Conservation (phyloP, 2,797 vertebrate species). For the Scolopax bukidnonensis region DNA sequence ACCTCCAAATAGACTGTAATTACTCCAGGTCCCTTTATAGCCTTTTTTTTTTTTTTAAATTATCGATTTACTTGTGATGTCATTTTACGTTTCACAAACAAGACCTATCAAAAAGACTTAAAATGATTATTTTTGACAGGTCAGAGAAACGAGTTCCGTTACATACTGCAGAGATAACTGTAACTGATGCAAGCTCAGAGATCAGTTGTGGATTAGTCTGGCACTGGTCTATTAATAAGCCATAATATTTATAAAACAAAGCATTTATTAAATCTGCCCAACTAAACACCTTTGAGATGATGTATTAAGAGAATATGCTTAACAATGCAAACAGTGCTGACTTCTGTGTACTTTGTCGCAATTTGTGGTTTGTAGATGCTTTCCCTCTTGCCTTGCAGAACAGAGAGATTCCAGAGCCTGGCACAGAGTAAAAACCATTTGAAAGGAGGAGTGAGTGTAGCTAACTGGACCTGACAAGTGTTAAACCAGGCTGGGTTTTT, state of each 20-base stretch:
- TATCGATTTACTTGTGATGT: neutral
- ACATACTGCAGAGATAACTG: neutral
- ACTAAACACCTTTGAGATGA: neutral
- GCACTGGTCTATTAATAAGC: neutral
- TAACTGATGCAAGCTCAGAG: neutral
- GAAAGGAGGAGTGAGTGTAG: neutral
- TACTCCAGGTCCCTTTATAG: neutral
- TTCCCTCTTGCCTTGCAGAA: neutral
- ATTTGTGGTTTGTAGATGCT: neutral
- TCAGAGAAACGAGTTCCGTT: neutral
- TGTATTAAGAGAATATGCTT: neutral
- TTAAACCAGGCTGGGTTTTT: neutral
- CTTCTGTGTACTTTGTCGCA: neutral
- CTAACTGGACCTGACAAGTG: constrained; percentile 30
- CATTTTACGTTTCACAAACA: neutral
- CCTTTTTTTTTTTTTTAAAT: neutral
- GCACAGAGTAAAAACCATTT: neutral
- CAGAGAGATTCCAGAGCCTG: neutral
- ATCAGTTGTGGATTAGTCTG: neutral
- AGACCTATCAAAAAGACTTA: neutral
- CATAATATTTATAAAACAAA: neutral
- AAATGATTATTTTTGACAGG: neutral
- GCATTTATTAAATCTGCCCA: neutral
- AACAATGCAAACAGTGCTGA: neutral
- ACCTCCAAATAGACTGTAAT: neutral